phyloP scores from a whole-genome alignment of 2,888 invertebrate species.

The Conops quadrifasciatus region DNA sequence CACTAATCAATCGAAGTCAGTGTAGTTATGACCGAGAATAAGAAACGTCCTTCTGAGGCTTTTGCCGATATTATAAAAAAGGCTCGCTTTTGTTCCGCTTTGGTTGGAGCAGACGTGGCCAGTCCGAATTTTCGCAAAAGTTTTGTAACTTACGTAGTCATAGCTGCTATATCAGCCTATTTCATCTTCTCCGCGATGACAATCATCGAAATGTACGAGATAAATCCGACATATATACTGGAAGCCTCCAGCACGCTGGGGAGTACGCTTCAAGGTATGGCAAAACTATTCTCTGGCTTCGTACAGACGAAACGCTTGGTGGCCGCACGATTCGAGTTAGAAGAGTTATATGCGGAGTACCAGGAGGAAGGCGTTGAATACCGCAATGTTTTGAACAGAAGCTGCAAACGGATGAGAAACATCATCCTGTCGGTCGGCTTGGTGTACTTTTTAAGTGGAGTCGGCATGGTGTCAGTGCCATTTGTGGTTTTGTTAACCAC shows the following conservation, averaged over 20 bases:
- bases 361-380: slow-evolving; percentile 41
- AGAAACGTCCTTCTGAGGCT: slow-evolving; percentile 26
- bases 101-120: slow-evolving; percentile 44
- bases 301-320: slow-evolving; percentile 22
- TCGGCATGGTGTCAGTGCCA: slow-evolving; percentile 8
- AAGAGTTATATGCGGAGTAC: slow-evolving; percentile 41
- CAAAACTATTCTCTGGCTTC: slow-evolving; percentile 44
- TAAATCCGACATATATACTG: slow-evolving; percentile 44
- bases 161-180: slow-evolving; percentile 37
- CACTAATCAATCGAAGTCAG: no score
- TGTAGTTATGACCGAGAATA: not conserved
- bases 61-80: slow-evolving; percentile 36
- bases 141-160: slow-evolving; percentile 33
- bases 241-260: slow-evolving; percentile 46
- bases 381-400: slow-evolving; percentile 24
- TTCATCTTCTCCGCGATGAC: slow-evolving; percentile 41
- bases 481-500: not conserved
- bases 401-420: slow-evolving; percentile 34
- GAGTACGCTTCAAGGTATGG: slow-evolving; percentile 45
- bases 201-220: slow-evolving; percentile 36
- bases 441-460: not conserved
- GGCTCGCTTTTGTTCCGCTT: slow-evolving; percentile 36
- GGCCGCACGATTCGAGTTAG: slow-evolving; percentile 28
- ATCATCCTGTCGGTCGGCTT: slow-evolving; percentile 14
- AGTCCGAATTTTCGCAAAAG: slow-evolving; percentile 44